Base-by-base conservation (phyloP, 2,113 vertebrate species). In the Equus przewalskii region DNA sequence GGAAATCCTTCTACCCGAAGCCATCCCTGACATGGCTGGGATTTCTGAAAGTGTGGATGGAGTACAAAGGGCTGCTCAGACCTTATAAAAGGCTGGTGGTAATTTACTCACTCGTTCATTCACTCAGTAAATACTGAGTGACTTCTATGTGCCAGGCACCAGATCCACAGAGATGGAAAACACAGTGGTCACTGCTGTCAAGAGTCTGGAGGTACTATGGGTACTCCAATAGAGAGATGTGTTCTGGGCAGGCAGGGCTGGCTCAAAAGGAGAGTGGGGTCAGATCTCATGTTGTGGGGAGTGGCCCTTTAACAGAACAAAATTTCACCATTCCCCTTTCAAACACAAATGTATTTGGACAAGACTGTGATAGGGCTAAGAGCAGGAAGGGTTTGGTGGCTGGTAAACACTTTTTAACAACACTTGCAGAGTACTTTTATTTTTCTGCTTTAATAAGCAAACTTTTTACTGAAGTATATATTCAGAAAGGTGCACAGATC, bases 171-270 rank as follows among this genome's bases (percentile, higher is more conserved):
- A 90, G 44, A 46, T 11, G 36, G 56, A 26, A 19, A 83, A 84
- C 9, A 13, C 24, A 24, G n/a, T 1, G 9, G 19, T 14, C 1
- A 30, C 36, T 6, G 16, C 24, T 24, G 7, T 24, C 10, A 8
- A 24, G 26, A 26, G 22, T 24, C 0, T 1, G 18, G 30, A 85
- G 49, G 24, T 46, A 6, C 64, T 41, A 0, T 4, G 3, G 75
- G 60, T 5, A 6, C 8, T 72, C 18, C 26, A 41, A 54, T 0
- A 16, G 62, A 41, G 11, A 54, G n/a, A 7, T 3, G 14, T 4
- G 11, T 16, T 36, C 19, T 13, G 3, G 56, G n/a, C 4, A 33
- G 54, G 16, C 15, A 19, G 28, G 36, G 12, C 10, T 24, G 58
- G 18, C 6, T 95, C 60, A 11, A 14, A 64, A 46, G n/a, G 56